Percentiles rank a stretch among this genome's conserved stretches.
These are phyloP conservation scores for Catostomus latipinnis DNA, from an alignment of 2,797 vertebrate species.

Conservation along the genomic window DNA sequence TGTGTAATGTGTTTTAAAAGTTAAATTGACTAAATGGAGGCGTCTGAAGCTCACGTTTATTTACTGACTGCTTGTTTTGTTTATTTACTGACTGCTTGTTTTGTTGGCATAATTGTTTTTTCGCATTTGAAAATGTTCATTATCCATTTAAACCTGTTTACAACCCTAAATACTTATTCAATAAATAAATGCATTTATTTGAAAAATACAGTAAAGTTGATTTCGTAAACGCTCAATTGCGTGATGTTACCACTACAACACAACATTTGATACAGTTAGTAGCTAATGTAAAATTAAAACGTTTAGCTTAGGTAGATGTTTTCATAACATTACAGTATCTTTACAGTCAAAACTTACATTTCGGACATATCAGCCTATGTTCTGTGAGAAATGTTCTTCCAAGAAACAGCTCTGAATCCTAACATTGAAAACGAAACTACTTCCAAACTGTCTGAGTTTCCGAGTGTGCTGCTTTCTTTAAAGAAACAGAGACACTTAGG, in stretches of 20 bases:
- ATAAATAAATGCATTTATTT: neutral
- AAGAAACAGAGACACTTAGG: conserved; percentile 15
- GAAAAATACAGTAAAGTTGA: neutral
- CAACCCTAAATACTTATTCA: neutral
- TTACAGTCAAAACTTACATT: conserved; percentile 26
- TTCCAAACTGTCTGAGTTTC: neutral
- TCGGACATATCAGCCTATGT: neutral
- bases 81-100: neutral
- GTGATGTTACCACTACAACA: neutral
- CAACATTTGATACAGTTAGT: neutral
- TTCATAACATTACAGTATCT: conserved; percentile 4
- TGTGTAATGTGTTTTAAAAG: neutral
- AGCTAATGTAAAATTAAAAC: neutral
- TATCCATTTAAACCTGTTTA: neutral
- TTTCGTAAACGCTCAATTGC: neutral
- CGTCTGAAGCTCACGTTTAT: neutral
- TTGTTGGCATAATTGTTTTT: neutral
- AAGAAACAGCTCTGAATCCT: neutral
- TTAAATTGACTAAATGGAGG: neutral
- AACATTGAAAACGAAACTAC: conserved; percentile 27
- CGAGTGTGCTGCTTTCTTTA: neutral
- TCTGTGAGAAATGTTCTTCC: neutral
- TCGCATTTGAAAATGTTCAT: neutral
- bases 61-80: neutral
- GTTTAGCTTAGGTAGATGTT: neutral